These are phyloP conservation scores for Pholis gunnellus DNA, from an alignment of 2,113 vertebrate genomes.

Conservation along the genomic window DNA sequence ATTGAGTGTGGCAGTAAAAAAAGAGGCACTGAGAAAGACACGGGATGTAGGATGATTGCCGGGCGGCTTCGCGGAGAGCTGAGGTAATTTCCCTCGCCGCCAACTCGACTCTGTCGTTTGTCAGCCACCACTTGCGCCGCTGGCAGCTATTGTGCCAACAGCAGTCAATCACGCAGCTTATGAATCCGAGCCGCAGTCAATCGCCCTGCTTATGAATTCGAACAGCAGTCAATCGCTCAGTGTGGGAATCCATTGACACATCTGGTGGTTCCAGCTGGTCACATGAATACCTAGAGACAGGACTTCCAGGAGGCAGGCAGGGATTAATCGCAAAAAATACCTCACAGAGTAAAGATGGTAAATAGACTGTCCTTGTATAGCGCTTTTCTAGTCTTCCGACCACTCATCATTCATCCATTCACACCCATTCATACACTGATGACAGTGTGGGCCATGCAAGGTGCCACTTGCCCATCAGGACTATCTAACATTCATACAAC, in stretches of 20 bases:
- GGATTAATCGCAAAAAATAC: conserved; percentile 49
- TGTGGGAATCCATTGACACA: conserved; percentile 69
- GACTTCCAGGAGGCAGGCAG: conserved; percentile 37
- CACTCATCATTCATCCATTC: too few relatives aligned
- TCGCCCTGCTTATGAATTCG: conserved; percentile 77
- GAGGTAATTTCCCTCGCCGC: conserved; percentile 80
- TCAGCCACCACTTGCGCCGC: conserved; percentile 76
- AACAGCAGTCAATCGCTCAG: conserved; percentile 76
- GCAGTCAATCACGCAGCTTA: conserved; percentile 80
- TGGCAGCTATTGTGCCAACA: conserved; percentile 82
- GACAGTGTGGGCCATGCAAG: too few relatives aligned
- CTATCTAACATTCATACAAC: too few relatives aligned
- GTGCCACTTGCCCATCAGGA: too few relatives aligned
- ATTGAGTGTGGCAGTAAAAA: conserved; percentile 80
- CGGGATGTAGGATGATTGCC: conserved; percentile 77
- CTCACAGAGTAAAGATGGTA: conserved; percentile 8
- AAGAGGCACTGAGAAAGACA: conserved; percentile 69
- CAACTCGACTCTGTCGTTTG: conserved; percentile 74
- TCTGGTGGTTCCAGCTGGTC: conserved; percentile 71
- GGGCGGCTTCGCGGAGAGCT: conserved; percentile 68
- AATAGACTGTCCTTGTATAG: too few relatives aligned
- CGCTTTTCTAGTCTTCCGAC: too few relatives aligned
- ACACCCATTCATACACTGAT: too few relatives aligned
- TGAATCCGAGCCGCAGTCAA: conserved; percentile 72
- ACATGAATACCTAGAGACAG: conserved; percentile 49